Evolutionary conservation across 2,113 vertebrate genomes (phyloP), one percentile per base, ranked within the genome.

Genomic region (Caranx melampygus): DNA sequence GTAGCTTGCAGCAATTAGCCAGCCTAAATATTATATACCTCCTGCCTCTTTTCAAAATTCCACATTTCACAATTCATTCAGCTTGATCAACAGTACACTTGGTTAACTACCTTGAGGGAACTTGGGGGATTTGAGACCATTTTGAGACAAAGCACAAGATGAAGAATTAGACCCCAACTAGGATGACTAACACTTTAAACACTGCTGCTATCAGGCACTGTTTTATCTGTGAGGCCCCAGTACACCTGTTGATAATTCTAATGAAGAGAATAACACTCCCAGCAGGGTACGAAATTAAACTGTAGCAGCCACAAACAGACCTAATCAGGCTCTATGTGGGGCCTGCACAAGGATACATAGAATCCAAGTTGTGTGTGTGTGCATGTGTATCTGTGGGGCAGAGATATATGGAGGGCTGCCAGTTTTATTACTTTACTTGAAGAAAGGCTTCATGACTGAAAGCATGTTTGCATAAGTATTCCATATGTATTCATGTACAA

Each of bases 241-340:
- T 78, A 52, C 90, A 91, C 88, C 90, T 90, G 90, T 90, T 90
- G 86, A 85, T 88, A 81, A 91, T 85, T 82, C 83, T 90, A 91
- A 93, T 89, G 84, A 91, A 82, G 79, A 83, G 71, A 88, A 88
- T 84, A 85, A 88, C 79, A 89, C 79, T 75, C 85, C 37, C 89
- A 83, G 88, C 88, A 82, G 92, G 86, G 70, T 57, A 78, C 40
- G 82, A 74, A 82, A 91, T 91, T 87, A 89, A 88, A 70, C 83
- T 83, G 79, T 72, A 82, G 83, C 83, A 82, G 77, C 83, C 71
- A 63, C 73, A 87, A 89, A 84, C 88, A 89, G 66, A 31, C 64
- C 75, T 89, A 92, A 91, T 87, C 85, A 87, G 86, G 35, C 81
- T 21, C 70, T 13, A 21, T 45, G 63, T 72, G 81, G 58, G 55